phyloP scores from a whole-genome alignment of 2,797 vertebrate species.

The Liasis olivaceus region DNA sequence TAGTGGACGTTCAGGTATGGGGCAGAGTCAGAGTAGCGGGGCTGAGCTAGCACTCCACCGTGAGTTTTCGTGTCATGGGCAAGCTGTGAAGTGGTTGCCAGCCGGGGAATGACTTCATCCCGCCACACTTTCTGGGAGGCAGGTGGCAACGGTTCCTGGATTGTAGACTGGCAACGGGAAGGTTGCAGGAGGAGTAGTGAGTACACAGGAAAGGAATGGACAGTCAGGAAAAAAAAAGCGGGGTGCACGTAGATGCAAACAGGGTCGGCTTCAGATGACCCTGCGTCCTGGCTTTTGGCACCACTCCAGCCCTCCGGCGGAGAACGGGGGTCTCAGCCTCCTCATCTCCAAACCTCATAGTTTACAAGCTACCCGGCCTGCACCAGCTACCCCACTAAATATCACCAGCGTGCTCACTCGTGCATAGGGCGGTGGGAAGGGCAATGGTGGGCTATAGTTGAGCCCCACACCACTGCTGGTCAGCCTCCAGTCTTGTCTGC shows the following conservation, averaged over 20 bases:
- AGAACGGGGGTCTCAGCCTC: too few species aligned
- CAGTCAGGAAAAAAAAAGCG: background rate
- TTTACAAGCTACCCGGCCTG: background rate
- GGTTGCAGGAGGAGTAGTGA: too few species aligned
- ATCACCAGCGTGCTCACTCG: conserved; percentile 45
- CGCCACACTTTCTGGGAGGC: conserved; percentile 5
- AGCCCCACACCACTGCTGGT: conserved; percentile 67
- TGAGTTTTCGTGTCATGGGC: conserved; percentile 48
- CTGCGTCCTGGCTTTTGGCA: background rate
- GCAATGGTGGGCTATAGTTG: conserved; percentile 17
- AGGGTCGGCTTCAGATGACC: background rate
- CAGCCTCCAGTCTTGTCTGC: conserved; percentile 50
- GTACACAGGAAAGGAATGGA: background rate
- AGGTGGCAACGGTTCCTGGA: conserved; percentile 43
- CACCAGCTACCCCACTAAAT: background rate
- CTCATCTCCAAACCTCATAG: background rate
- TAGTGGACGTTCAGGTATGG: conserved; percentile 44
- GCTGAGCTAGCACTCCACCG: conserved; percentile 47
- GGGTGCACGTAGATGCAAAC: background rate
- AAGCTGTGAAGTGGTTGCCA: conserved; percentile 58
- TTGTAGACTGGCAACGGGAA: conserved; percentile 40
- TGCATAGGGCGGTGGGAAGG: conserved; percentile 44
- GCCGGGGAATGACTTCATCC: conserved; percentile 55
- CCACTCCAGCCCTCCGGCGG: too few species aligned
- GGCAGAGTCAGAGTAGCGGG: conserved; percentile 34